Evolutionary conservation across 2,113 vertebrate species (phyloP), one percentile per base, ranked within the genome.

Genomic region (Salminus brasiliensis): DNA sequence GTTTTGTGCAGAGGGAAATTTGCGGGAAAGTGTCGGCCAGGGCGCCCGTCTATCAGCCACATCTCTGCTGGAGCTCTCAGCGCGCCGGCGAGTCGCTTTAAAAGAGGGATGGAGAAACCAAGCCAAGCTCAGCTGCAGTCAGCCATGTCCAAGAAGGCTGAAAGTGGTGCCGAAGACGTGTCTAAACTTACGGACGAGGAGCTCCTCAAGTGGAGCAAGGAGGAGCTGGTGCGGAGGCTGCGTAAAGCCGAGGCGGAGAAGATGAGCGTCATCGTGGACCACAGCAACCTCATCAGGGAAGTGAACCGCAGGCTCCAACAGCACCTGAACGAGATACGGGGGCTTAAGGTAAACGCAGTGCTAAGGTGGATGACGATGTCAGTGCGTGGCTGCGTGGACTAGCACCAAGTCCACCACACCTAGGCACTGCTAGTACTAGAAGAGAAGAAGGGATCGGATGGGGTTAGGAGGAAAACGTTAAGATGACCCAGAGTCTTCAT

Each of bases 271-370:
- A 99, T 99, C 93, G 88, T 99, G 91, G 97, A 98, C 86, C 97
- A 99, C 92, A 94, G 97, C 86, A 97, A 97, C 88, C 93, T 98
- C 87, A 98, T 99, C 93, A 94, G 96, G 25, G 97, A 98, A 91
- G 96, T 98, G 85, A 99, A 99, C 91, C 95, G 97, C 72, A 95
- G 97, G 52, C 95, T 99, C 63, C 97, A 99, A 93, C 95, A 96
- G 79, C 97, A 99, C 90, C 94, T 99, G 36, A 94, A 93, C 88
- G 97, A 99, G 91, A 99, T 99, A 81, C 94, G 97, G 49, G 95
- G 96, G 76, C 88, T 98, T 84, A 99, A 98, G 96, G 97, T 98
- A 95, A 94, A 89, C 18, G n/a, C 52, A 39, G 21, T 43, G 32
- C 29, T 25, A 12, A 29, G 16, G 32, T 25, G 52, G 21, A 43